A percentile compares a stretch with the other conserved stretches of the same genome.
phyloP scores from a whole-genome alignment of 2,113 vertebrate species.

The Catagonus wagneri region DNA sequence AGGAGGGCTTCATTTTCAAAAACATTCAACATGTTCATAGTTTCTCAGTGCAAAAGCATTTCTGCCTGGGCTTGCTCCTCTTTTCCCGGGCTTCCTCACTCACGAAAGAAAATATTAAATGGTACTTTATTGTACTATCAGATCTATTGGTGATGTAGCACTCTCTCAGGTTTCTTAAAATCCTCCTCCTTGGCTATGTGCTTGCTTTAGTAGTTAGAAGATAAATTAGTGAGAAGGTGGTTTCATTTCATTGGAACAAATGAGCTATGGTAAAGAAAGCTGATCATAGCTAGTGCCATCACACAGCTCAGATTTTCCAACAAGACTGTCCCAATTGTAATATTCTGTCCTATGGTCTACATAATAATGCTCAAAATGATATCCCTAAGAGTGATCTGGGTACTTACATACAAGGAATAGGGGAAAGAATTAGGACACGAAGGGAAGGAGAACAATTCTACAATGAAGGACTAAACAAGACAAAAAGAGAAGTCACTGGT shows the following conservation, averaged over 20 bases:
- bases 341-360: background rate
- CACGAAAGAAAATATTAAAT: slow-evolving; percentile 57
- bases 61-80: background rate
- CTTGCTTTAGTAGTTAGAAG: slow-evolving; percentile 52
- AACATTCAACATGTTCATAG: slow-evolving; percentile 17
- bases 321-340: background rate
- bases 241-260: slow-evolving; percentile 40
- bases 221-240: slow-evolving; percentile 10
- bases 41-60: slow-evolving; percentile 36
- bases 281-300: background rate
- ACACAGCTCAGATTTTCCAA: slow-evolving; percentile 35
- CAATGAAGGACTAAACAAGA: slow-evolving; percentile 43
- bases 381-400: background rate
- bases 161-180: slow-evolving; percentile 40
- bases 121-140: background rate
- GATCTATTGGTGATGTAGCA: background rate
- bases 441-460: background rate
- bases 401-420: background rate
- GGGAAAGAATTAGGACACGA: background rate
- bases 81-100: slow-evolving; percentile 31
- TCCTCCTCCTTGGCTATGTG: background rate
- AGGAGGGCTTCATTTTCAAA: slow-evolving; percentile 19
- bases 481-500: slow-evolving; percentile 14
- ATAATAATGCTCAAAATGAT: slow-evolving; percentile 14
- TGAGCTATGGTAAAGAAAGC: slow-evolving; percentile 20